Base-by-base conservation (phyloP, 2,888 invertebrate species). In the Anthrax anthrax region DNA sequence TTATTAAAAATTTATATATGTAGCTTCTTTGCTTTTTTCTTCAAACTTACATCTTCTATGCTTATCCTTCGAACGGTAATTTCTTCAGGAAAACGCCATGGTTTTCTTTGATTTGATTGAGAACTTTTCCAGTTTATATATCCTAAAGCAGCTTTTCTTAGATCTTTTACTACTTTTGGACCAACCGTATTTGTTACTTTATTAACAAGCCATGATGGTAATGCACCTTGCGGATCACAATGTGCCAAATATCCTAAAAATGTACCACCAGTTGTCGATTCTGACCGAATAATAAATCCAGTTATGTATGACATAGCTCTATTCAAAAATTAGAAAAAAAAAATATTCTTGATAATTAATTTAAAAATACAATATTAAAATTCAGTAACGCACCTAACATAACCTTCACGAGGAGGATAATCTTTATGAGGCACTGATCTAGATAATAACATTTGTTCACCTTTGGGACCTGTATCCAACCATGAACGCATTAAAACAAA, bases 401-500 rank as follows among this genome's bases (percentile, higher is more conserved):
- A 87, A 42, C 85, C 84, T 63, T 89, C 89, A 60, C 77, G 77
- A 1, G 85, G 84, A 18, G 90, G 88, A 66, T 78, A 84, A 65
- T 85, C 82, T 64, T 82, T 82, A 66, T 92, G 91, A 67, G 77
- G 82, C 49, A 94, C 85, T 29, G 91, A 91, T 70, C 92, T 91
- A 69, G 89, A 90, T 55, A 91, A 73, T 62, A 92, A 86, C 68
- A 86, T 75, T 72, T 87, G 88, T 68, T 91, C 90, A 14, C 56
- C 55, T 12, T 41, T 39, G 49, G 77, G 68, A 23, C 85, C 88
- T 42, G 83, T 81, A 65, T 90, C 90, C 54, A 91, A 72, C 92
- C 92, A 92, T 17, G 90, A 90, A 55, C 92, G 74, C 72, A 90
- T 89, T 56, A 90, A 75, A 43, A 94, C 85, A 71, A 92, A 92